Conservation (phyloP, 2,797 vertebrate species). For the Microtus obscurus region DNA sequence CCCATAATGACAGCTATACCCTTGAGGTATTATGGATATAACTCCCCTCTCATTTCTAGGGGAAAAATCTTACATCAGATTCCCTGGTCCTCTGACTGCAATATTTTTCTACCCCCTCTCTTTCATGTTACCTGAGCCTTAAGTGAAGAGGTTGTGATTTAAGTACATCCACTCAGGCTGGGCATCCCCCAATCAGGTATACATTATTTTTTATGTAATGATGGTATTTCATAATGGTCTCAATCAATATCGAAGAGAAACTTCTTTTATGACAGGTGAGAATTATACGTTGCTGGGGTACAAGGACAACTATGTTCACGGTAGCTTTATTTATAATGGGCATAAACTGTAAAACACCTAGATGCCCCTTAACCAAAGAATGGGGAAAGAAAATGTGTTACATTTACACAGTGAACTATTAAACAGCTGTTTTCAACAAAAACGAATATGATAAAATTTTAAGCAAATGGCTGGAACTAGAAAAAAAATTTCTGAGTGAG, state of each 20-base stretch:
- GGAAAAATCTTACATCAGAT: neutral
- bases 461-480: too few species aligned
- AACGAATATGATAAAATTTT: too few species aligned
- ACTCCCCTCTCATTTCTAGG: neutral
- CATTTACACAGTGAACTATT: too few species aligned
- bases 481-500: too few species aligned
- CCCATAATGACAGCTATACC: neutral
- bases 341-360: too few species aligned
- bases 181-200: neutral
- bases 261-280: neutral
- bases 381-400: too few species aligned
- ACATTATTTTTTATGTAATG: neutral
- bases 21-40: neutral
- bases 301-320: neutral
- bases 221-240: neutral
- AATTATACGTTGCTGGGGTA: neutral
- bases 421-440: too few species aligned
- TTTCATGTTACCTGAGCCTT: neutral
- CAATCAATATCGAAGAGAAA: neutral
- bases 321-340: too few species aligned
- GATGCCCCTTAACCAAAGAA: too few species aligned
- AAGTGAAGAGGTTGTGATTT: too few species aligned
- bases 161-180: too few species aligned
- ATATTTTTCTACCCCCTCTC: neutral
- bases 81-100: neutral